These are phyloP conservation scores for Charanyca ferruginea DNA, from an alignment of 2,888 invertebrate genomes.

Conservation along the genomic window DNA sequence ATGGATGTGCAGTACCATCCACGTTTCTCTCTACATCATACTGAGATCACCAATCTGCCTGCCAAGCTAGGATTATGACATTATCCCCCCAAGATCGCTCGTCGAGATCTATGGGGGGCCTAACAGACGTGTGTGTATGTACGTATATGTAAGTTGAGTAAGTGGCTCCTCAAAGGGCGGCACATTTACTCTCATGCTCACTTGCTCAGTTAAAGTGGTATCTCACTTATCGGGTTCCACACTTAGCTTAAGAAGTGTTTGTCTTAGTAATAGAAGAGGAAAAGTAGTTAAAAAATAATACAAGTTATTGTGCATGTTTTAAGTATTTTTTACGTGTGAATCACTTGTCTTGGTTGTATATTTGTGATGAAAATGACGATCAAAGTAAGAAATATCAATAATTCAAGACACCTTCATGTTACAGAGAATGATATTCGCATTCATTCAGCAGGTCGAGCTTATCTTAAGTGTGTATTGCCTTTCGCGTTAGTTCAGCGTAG, in stretches of 20 bases:
- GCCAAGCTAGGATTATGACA: constrained; percentile 61
- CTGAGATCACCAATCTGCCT: constrained; percentile 57
- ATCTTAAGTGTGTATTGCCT: not conserved
- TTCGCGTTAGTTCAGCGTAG: constrained; percentile 16
- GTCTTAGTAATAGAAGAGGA: constrained; percentile 40
- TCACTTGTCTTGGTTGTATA: no score
- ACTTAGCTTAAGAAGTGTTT: constrained; percentile 48
- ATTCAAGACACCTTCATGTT: not conserved
- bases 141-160: constrained; percentile 33
- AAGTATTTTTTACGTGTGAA: not conserved
- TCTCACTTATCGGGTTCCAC: constrained; percentile 54
- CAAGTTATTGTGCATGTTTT: not conserved
- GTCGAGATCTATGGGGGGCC: constrained; percentile 47
- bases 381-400: not conserved
- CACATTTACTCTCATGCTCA: constrained; percentile 49
- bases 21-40: constrained; percentile 42
- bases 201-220: constrained; percentile 52
- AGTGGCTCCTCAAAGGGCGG: constrained; percentile 56
- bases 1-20: constrained; percentile 50
- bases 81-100: constrained; percentile 57
- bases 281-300: constrained; percentile 14
- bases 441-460: not conserved
- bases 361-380: not conserved
- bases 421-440: not conserved
- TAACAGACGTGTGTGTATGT: constrained; percentile 25